Percentiles rank a stretch among this genome's conserved stretches.
phyloP scores from a whole-genome alignment of 2,797 vertebrate genomes.

The Mus minutoides region DNA sequence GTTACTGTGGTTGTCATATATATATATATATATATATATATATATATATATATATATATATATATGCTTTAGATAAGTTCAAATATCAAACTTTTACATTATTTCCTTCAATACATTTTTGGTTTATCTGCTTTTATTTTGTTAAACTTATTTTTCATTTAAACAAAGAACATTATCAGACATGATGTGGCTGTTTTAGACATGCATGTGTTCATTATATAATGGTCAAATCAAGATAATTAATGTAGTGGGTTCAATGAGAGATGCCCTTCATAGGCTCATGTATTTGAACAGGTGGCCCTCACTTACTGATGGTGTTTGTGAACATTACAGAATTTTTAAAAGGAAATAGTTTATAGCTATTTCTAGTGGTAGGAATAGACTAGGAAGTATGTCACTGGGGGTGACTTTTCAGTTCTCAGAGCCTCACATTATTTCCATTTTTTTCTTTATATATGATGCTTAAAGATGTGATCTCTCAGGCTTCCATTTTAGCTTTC shows the following conservation, averaged over 20 bases:
- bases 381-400: neutral
- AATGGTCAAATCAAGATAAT: neutral
- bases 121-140: neutral
- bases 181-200: no score
- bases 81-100: neutral
- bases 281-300: neutral
- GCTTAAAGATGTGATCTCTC: neutral
- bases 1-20: neutral
- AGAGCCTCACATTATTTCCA: neutral
- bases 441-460: neutral
- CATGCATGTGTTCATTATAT: neutral
- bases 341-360: neutral
- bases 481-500: neutral
- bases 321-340: neutral
- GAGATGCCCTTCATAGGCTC: no score
- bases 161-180: no score
- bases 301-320: neutral
- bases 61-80: neutral
- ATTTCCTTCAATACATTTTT: neutral
- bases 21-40: no score
- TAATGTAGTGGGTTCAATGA: neutral
- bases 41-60: no score
- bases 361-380: no score
- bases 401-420: neutral
- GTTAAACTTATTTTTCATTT: neutral